phyloP scores from a whole-genome alignment of 2,888 invertebrate genomes.

The Cerastis leucographa region DNA sequence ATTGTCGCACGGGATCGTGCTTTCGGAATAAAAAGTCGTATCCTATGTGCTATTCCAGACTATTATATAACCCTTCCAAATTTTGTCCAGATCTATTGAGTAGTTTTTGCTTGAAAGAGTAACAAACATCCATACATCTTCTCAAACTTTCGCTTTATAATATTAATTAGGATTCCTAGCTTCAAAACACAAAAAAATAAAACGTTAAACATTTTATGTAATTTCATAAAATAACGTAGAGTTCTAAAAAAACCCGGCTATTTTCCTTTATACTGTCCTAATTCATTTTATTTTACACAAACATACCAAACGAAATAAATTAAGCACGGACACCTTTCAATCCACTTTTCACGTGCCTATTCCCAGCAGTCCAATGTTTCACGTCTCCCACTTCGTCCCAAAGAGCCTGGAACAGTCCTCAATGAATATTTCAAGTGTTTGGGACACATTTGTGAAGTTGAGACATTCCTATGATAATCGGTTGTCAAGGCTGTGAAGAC shows the following conservation, averaged over 20 bases:
- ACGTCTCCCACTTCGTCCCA: slow-evolving; percentile 1
- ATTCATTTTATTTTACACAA: background rate
- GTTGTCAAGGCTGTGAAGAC: background rate
- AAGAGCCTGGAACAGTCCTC: background rate
- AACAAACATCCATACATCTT: too few species aligned
- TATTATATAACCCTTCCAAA: too few species aligned
- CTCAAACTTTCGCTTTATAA: too few species aligned
- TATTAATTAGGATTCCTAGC: background rate
- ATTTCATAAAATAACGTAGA: background rate
- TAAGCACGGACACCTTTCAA: slow-evolving; percentile 19
- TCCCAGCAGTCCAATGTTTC: slow-evolving; percentile 5
- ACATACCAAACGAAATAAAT: slow-evolving; percentile 19
- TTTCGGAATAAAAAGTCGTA: too few species aligned
- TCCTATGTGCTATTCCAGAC: too few species aligned
- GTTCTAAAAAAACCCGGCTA: background rate
- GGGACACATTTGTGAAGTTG: slow-evolving; percentile 2
- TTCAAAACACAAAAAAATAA: background rate
- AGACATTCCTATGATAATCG: slow-evolving; percentile 35
- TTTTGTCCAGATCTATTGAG: too few species aligned
- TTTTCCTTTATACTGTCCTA: background rate
- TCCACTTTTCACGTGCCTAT: slow-evolving; percentile 19
- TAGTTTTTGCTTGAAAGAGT: too few species aligned
- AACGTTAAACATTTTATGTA: too few species aligned
- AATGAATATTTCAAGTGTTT: slow-evolving; percentile 43
- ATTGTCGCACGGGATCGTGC: too few species aligned